Percentiles rank a stretch among this genome's conserved stretches.
Conservation (phyloP, 2,797 vertebrate species). For the Ctenopoma kingsleyae region DNA sequence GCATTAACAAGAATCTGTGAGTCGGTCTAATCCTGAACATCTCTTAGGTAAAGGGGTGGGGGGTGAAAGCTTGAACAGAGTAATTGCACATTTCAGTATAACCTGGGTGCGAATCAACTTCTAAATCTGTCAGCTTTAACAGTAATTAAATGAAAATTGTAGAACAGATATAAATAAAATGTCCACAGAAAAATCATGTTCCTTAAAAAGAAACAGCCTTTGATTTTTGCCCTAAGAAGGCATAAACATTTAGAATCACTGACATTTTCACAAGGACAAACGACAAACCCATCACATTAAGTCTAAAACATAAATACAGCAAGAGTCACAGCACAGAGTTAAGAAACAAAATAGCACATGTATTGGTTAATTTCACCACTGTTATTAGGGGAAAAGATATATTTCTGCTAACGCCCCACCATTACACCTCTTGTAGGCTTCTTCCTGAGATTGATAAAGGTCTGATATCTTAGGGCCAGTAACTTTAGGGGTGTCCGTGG, state of each 20-base stretch:
- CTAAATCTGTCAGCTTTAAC: slow-evolving; percentile 43
- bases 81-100: slow-evolving; percentile 56
- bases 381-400: slow-evolving; percentile 60
- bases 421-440: slow-evolving; percentile 70
- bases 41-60: slow-evolving; percentile 10
- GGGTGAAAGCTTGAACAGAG: slow-evolving; percentile 40
- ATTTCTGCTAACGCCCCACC: slow-evolving; percentile 63
- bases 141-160: slow-evolving; percentile 31
- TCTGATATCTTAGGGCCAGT: slow-evolving; percentile 74
- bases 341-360: slow-evolving; percentile 66
- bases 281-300: slow-evolving; percentile 78
- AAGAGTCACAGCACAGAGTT: slow-evolving; percentile 81
- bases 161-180: slow-evolving; percentile 33
- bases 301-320: slow-evolving; percentile 80
- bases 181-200: slow-evolving; percentile 58
- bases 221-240: slow-evolving; percentile 84
- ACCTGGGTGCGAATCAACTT: slow-evolving; percentile 46
- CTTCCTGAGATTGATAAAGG: slow-evolving; percentile 87
- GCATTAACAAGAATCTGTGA: slow-evolving; percentile 19
- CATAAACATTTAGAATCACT: slow-evolving; percentile 79
- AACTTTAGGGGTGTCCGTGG: slow-evolving; percentile 74
- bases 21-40: slow-evolving; percentile 20
- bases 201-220: slow-evolving; percentile 72
- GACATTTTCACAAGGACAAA: slow-evolving; percentile 79
- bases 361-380: slow-evolving; percentile 74